Evolutionary conservation across 2,888 invertebrate genomes (phyloP).

Genomic region (Scaptomyza cyrtandrae): DNA sequence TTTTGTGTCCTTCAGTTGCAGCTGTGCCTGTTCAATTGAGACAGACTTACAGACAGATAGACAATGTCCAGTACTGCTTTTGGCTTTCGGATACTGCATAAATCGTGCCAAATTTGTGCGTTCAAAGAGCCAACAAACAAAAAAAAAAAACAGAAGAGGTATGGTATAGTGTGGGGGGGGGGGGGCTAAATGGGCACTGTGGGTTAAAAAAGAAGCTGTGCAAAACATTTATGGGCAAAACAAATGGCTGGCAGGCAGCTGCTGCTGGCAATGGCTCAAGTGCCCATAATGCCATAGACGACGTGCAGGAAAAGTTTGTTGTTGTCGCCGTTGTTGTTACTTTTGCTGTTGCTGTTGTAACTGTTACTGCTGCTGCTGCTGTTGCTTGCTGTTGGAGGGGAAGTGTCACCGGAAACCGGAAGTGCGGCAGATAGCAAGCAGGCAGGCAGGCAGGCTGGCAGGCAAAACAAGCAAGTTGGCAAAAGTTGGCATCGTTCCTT

Average conservation of each 20-base stretch:
- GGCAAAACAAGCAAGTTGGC: conserved; percentile 22
- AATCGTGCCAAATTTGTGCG: conserved; percentile 63
- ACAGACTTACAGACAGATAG: conserved; percentile 14
- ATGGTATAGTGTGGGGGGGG: not conserved
- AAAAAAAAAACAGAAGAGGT: not conserved
- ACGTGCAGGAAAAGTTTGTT: conserved; percentile 68
- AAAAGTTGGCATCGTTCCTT: conserved; percentile 57
- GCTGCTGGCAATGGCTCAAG: conserved; percentile 72
- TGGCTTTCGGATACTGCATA: conserved; percentile 42
- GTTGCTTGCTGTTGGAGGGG: conserved; percentile 34
- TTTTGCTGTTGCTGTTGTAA: conserved; percentile 5
- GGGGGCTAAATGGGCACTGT: too few species aligned
- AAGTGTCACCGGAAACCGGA: conserved; percentile 76
- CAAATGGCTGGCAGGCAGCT: conserved; percentile 63
- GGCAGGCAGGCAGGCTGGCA: conserved; percentile 21
- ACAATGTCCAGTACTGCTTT: conserved; percentile 1
- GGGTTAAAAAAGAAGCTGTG: conserved; percentile 10
- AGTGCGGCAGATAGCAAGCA: conserved; percentile 74
- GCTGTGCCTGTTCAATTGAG: conserved; percentile 10
- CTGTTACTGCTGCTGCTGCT: conserved; percentile 6
- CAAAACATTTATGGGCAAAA: conserved; percentile 72
- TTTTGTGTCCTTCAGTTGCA: not conserved
- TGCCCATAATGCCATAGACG: conserved; percentile 76
- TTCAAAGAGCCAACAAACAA: conserved; percentile 34
- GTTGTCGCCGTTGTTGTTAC: conserved; percentile 32